A percentile compares a stretch with the other conserved stretches of the same genome.
phyloP scores from a whole-genome alignment of 2,888 invertebrate genomes.

The Hydroisotoma schaefferi region DNA sequence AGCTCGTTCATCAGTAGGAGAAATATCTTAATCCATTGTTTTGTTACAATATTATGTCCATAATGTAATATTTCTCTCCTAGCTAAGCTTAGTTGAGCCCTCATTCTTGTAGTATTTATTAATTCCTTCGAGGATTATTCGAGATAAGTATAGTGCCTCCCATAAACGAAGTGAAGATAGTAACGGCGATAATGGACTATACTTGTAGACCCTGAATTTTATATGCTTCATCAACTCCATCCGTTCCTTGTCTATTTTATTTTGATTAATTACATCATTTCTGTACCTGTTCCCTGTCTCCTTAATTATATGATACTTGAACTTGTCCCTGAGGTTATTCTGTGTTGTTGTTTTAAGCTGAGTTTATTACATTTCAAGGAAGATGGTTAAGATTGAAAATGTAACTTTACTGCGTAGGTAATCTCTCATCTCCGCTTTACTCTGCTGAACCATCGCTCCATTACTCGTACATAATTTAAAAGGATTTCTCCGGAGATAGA shows the following conservation, averaged over 20 bases:
- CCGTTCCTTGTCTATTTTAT: conserved; percentile 41
- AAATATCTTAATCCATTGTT: too few relatives aligned
- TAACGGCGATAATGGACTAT: too few relatives aligned
- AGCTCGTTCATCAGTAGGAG: too few relatives aligned
- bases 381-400: background rate
- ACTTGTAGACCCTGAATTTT: too few relatives aligned
- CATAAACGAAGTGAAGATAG: too few relatives aligned
- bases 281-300: conserved; percentile 15
- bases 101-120: too few relatives aligned
- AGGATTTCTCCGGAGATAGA: conserved; percentile 3
- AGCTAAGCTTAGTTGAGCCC: too few relatives aligned
- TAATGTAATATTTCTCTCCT: too few relatives aligned
- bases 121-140: too few relatives aligned
- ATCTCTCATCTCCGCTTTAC: background rate
- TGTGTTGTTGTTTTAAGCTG: background rate
- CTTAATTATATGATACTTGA: conserved; percentile 37
- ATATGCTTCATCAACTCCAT: conserved; percentile 40
- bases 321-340: conserved; percentile 11
- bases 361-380: background rate
- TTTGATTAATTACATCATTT: conserved; percentile 45
- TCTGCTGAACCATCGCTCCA: background rate
- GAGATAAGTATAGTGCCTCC: too few relatives aligned
- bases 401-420: background rate
- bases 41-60: too few relatives aligned
- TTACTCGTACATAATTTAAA: background rate